Conservation (phyloP, 2,888 invertebrate genomes). For the Sisyra terminalis region DNA sequence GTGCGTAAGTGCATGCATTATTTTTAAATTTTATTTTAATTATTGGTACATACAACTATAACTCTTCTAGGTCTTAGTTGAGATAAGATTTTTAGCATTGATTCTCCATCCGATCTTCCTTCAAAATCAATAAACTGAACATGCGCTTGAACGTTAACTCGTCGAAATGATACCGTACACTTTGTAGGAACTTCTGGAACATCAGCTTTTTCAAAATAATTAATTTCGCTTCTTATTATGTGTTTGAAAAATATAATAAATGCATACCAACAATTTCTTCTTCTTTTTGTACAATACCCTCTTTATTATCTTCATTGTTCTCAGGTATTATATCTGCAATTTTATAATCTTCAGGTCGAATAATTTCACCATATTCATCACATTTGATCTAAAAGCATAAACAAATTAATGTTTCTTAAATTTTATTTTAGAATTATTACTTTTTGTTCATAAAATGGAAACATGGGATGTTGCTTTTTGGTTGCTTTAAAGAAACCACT, state of each 20-base stretch:
- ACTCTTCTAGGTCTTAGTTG: conserved; percentile 68
- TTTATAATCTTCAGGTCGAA: conserved; percentile 83
- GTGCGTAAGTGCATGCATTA: not conserved
- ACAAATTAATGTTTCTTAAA: not conserved
- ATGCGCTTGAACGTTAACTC: conserved; percentile 65
- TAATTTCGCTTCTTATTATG: not conserved
- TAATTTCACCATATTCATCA: conserved; percentile 94
- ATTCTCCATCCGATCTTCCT: conserved; percentile 78
- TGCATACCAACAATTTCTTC: conserved; percentile 36
- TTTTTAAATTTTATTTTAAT: not conserved
- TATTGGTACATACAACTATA: conserved; percentile 33
- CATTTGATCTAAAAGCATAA: conserved; percentile 38
- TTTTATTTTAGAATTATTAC: not conserved
- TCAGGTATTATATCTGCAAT: conserved; percentile 55
- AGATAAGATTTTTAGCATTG: conserved; percentile 62
- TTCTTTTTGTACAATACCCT: conserved; percentile 43
- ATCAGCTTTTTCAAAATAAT: conserved; percentile 19
- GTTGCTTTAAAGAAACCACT: conserved; percentile 74
- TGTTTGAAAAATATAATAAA: conserved; percentile 23
- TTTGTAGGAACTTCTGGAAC: conserved; percentile 77
- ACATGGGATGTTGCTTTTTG: conserved; percentile 92
- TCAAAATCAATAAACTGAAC: conserved; percentile 95
- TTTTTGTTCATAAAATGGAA: conserved; percentile 84
- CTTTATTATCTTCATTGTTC: conserved; percentile 50
- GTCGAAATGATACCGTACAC: conserved; percentile 57